Conservation (phyloP, 1,140 invertebrate species). For the Leptestheria dahalacensis region DNA sequence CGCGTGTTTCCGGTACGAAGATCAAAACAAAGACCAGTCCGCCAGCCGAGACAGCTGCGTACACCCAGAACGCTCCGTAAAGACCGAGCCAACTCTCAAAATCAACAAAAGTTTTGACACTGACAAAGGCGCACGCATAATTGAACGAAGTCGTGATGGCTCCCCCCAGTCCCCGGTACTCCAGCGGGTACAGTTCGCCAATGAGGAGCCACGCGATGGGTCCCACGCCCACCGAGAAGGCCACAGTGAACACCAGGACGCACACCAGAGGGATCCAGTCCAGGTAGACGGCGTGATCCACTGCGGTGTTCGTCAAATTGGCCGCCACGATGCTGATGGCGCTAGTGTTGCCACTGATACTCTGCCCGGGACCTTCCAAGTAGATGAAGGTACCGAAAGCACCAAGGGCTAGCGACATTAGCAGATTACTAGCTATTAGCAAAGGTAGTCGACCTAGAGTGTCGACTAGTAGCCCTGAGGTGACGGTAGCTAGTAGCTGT, state of each 20-base stretch:
- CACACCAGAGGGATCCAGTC: constrained; percentile 70
- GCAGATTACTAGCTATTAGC: constrained; percentile 58
- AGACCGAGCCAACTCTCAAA: constrained; percentile 56
- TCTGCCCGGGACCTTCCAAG: constrained; percentile 32
- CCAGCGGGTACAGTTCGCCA: constrained; percentile 71
- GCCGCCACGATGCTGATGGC: constrained; percentile 22
- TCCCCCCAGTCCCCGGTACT: constrained; percentile 65
- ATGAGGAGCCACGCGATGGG: constrained; percentile 77
- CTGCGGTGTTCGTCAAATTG: constrained; percentile 28
- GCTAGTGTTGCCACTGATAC: constrained; percentile 20
- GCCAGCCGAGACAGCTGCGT: constrained; percentile 62
- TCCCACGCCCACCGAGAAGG: constrained; percentile 73
- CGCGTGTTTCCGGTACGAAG: constrained; percentile 81
- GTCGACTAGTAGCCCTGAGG: constrained; percentile 64
- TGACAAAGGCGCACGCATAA: constrained; percentile 72
- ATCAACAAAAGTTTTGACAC: constrained; percentile 73
- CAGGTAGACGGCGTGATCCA: constrained; percentile 24
- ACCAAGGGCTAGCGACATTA: constrained; percentile 63
- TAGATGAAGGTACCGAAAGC: constrained; percentile 66
- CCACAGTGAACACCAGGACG: constrained; percentile 62
- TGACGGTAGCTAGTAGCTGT: constrained; percentile 55
- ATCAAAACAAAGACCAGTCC: constrained; percentile 68
- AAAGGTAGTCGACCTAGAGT: constrained; percentile 57
- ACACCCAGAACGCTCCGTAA: constrained; percentile 74
- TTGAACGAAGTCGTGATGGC: constrained; percentile 69